These are phyloP conservation scores for Drosophila histrio DNA, from an alignment of 2,888 invertebrate species.

Conservation along the genomic window DNA sequence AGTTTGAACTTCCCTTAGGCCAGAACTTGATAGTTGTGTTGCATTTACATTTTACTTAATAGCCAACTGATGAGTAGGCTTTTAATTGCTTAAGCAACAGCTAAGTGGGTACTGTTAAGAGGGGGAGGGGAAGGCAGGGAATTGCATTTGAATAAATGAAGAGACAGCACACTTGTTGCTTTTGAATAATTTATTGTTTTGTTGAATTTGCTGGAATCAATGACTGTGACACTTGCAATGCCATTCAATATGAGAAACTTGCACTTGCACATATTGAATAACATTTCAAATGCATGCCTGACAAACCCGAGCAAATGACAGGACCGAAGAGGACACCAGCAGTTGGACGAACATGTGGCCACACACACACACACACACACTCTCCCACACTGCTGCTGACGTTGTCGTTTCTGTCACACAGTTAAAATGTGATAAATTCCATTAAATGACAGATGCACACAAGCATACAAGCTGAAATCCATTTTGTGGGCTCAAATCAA, in stretches of 20 bases:
- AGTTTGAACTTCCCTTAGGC: slow-evolving; percentile 31
- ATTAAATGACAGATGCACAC: slow-evolving; percentile 70
- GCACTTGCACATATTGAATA: slow-evolving; percentile 64
- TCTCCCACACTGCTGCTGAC: slow-evolving; percentile 45
- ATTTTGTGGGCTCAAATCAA: slow-evolving; percentile 74
- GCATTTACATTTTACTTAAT: slow-evolving; percentile 62
- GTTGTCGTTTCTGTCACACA: slow-evolving; percentile 68
- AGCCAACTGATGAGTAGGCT: slow-evolving; percentile 36
- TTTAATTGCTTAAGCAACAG: slow-evolving; percentile 56
- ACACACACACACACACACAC: slow-evolving; percentile 3
- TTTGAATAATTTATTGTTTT: slow-evolving; percentile 66
- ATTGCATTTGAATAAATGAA: slow-evolving; percentile 64
- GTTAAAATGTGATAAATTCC: slow-evolving; percentile 79
- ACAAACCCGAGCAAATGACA: slow-evolving; percentile 59
- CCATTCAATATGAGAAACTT: slow-evolving; percentile 57
- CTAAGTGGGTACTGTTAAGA: background rate
- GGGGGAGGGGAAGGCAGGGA: too few relatives aligned
- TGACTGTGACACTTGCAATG: slow-evolving; percentile 66
- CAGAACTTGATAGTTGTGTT: slow-evolving; percentile 25
- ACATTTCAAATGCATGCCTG: slow-evolving; percentile 70
- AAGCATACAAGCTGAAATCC: slow-evolving; percentile 52
- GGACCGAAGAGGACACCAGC: slow-evolving; percentile 32
- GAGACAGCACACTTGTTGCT: slow-evolving; percentile 62
- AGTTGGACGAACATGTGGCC: slow-evolving; percentile 42
- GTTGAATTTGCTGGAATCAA: slow-evolving; percentile 54